Percentiles rank a stretch among this genome's conserved stretches.
phyloP scores from a whole-genome alignment of 2,113 vertebrate species.

The Platycercus adscitus region DNA sequence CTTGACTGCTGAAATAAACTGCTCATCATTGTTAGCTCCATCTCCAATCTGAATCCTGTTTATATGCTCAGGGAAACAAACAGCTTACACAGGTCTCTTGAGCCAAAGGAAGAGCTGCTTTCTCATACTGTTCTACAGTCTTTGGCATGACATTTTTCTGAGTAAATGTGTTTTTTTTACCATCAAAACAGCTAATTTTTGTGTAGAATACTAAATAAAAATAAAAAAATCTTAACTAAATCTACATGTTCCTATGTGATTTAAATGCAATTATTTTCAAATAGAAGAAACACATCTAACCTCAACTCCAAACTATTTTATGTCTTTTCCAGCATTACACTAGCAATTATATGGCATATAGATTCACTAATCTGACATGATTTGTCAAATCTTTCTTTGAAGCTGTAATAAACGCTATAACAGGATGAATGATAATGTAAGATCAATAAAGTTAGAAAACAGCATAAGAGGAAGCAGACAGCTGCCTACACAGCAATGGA shows the following conservation, averaged over 20 bases:
- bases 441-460: neutral
- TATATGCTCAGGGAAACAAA: neutral
- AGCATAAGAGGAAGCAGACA: neutral
- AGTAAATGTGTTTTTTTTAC: neutral
- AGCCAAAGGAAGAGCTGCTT: neutral
- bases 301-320: neutral
- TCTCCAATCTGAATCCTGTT: neutral
- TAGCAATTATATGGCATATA: neutral
- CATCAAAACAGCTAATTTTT: neutral
- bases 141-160: neutral
- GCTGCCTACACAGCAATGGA: neutral
- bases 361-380: neutral
- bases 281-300: neutral
- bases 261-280: neutral
- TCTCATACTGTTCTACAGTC: neutral
- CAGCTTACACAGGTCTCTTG: neutral
- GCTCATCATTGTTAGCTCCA: neutral
- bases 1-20: neutral
- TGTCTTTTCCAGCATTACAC: neutral
- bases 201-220: neutral
- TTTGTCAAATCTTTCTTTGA: slow-evolving; percentile 10
- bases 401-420: neutral
- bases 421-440: neutral
- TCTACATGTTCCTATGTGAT: neutral
- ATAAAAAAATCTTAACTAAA: neutral